Percentiles rank a stretch among this genome's conserved stretches.
Evolutionary conservation across 2,888 invertebrate genomes (phyloP).

Genomic region (Eugnorisma glareosa): DNA sequence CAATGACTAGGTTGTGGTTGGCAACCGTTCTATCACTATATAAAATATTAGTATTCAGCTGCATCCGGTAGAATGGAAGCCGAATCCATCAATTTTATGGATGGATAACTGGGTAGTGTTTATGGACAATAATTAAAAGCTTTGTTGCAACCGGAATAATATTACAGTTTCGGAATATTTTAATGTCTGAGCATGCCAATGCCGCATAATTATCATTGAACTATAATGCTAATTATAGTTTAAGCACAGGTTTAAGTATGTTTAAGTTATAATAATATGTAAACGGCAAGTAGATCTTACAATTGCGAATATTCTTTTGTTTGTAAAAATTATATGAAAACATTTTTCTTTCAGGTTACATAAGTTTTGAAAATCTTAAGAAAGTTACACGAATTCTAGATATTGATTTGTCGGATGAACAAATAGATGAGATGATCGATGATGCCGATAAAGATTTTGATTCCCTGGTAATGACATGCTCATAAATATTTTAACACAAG

Average conservation of each 20-base stretch:
- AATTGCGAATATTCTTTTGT: not conserved
- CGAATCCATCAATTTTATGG: not conserved
- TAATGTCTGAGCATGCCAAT: not conserved
- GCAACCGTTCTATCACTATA: too few relatives aligned
- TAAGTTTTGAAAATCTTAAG: slow-evolving; percentile 85
- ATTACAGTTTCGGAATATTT: not conserved
- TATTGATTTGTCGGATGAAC: slow-evolving; percentile 83
- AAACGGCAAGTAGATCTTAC: not conserved
- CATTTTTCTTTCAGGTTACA: slow-evolving; percentile 74
- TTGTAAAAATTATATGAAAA: not conserved
- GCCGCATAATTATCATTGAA: not conserved
- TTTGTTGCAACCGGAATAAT: not conserved
- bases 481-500: not conserved
- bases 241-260: too few relatives aligned
- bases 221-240: not conserved
- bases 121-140: not conserved
- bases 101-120: too few relatives aligned
- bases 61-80: not conserved
- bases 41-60: not conserved
- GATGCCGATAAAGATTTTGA: slow-evolving; percentile 87
- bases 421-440: slow-evolving; percentile 88
- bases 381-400: slow-evolving; percentile 81
- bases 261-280: not conserved
- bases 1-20: not conserved
- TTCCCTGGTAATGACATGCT: slow-evolving; percentile 76